These are phyloP conservation scores for Drosophila prostipennis DNA, from an alignment of 2,888 invertebrate species.

Conservation along the genomic window DNA sequence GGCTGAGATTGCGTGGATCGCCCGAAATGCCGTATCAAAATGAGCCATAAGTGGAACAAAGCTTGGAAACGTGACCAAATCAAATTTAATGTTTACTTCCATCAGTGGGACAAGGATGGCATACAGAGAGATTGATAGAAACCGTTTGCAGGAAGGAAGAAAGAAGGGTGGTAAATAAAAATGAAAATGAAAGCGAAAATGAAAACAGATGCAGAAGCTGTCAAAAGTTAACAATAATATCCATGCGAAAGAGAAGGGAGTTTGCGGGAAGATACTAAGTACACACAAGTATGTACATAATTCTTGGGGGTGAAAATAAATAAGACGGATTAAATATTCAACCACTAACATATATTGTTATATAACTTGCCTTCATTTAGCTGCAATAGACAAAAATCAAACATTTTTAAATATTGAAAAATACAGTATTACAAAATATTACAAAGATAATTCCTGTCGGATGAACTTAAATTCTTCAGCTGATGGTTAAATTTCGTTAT, in stretches of 20 bases:
- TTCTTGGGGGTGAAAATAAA: too few relatives aligned
- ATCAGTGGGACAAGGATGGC: slow-evolving; percentile 27
- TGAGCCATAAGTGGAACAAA: slow-evolving; percentile 84
- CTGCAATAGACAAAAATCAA: too few relatives aligned
- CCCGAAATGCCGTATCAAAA: slow-evolving; percentile 60
- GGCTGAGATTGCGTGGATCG: slow-evolving; percentile 65
- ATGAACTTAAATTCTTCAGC: too few relatives aligned
- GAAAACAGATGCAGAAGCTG: slow-evolving; percentile 42
- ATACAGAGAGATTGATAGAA: slow-evolving; percentile 40
- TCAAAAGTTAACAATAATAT: slow-evolving; percentile 27
- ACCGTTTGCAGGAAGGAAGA: neutral
- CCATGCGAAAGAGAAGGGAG: slow-evolving; percentile 19
- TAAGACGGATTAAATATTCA: too few relatives aligned
- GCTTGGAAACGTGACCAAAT: slow-evolving; percentile 83
- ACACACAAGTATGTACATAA: too few relatives aligned
- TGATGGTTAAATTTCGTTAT: neutral
- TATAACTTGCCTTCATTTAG: too few relatives aligned
- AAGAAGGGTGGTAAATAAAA: slow-evolving; percentile 8
- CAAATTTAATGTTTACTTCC: slow-evolving; percentile 81
- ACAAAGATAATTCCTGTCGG: too few relatives aligned
- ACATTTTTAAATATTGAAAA: neutral
- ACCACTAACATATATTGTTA: too few relatives aligned
- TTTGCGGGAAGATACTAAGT: neutral
- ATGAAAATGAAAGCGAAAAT: slow-evolving; percentile 22
- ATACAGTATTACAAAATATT: too few relatives aligned